phyloP scores from a whole-genome alignment of 1,140 invertebrate species.

The Ceratina calcarata region DNA sequence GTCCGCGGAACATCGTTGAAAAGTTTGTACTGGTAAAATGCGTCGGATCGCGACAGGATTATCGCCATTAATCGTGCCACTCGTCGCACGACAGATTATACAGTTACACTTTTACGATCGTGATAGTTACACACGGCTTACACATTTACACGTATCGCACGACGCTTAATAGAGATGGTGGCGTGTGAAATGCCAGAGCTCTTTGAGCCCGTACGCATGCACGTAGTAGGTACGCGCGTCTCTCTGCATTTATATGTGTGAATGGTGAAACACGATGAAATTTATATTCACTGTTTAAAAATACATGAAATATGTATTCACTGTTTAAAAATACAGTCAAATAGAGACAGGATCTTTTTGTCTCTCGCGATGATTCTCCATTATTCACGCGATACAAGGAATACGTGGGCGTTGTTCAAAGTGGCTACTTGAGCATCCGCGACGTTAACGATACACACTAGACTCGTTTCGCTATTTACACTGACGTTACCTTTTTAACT shows the following conservation, averaged over 20 bases:
- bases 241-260: too few species aligned
- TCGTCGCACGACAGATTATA: slow-evolving; percentile 48
- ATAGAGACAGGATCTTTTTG: neutral
- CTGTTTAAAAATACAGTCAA: neutral
- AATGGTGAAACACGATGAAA: too few species aligned
- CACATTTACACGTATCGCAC: slow-evolving; percentile 40
- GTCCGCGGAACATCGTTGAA: neutral
- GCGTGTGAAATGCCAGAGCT: slow-evolving; percentile 11
- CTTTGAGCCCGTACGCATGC: neutral
- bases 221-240: too few species aligned
- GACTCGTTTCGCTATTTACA: slow-evolving; percentile 24
- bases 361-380: neutral
- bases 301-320: neutral
- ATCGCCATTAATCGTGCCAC: slow-evolving; percentile 43
- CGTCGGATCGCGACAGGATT: slow-evolving; percentile 29
- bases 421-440: slow-evolving; percentile 2
- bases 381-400: neutral
- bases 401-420: neutral
- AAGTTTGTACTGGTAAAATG: slow-evolving; percentile 38
- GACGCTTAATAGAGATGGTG: slow-evolving; percentile 27
- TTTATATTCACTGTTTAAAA: neutral
- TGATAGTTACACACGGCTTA: slow-evolving; percentile 39
- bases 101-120: slow-evolving; percentile 50
- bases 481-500: neutral
- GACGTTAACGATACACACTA: slow-evolving; percentile 9